phyloP scores from a whole-genome alignment of 2,888 invertebrate species.

The Drosophila heteroneura region DNA sequence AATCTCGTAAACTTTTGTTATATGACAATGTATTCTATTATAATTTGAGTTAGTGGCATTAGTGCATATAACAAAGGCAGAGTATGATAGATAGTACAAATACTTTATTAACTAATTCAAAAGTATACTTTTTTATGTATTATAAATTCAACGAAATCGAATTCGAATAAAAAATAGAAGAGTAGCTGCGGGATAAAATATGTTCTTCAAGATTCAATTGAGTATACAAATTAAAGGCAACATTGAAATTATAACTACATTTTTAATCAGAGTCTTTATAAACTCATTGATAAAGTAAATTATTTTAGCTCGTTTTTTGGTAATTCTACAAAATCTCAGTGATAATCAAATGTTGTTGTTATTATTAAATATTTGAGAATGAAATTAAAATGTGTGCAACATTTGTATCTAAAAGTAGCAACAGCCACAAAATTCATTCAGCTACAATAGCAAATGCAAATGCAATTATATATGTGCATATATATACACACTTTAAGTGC shows the following conservation, averaged over 20 bases:
- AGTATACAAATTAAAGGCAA: background rate
- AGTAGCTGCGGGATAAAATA: background rate
- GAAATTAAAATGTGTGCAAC: constrained; percentile 39
- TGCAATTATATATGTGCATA: constrained; percentile 32
- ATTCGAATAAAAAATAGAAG: background rate
- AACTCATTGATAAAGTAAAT: background rate
- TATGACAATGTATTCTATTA: constrained; percentile 13
- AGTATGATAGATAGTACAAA: too few relatives aligned
- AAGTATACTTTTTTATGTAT: background rate
- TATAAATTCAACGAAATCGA: background rate
- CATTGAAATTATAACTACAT: background rate
- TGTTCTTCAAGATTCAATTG: background rate
- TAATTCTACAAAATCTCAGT: background rate
- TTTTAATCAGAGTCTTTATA: background rate
- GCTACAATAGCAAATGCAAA: constrained; percentile 49
- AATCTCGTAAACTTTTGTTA: constrained; percentile 4
- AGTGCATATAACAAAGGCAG: background rate
- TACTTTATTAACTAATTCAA: background rate
- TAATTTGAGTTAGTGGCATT: constrained; percentile 14
- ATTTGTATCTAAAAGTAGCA: constrained; percentile 47
- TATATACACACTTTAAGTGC: background rate
- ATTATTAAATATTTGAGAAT: constrained; percentile 13
- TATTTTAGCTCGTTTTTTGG: background rate
- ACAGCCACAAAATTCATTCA: constrained; percentile 38
- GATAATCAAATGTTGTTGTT: constrained; percentile 3